Percentiles rank a stretch among this genome's conserved stretches.
phyloP scores from a whole-genome alignment of 2,113 vertebrate genomes.

The Sclerurus mexicanus region DNA sequence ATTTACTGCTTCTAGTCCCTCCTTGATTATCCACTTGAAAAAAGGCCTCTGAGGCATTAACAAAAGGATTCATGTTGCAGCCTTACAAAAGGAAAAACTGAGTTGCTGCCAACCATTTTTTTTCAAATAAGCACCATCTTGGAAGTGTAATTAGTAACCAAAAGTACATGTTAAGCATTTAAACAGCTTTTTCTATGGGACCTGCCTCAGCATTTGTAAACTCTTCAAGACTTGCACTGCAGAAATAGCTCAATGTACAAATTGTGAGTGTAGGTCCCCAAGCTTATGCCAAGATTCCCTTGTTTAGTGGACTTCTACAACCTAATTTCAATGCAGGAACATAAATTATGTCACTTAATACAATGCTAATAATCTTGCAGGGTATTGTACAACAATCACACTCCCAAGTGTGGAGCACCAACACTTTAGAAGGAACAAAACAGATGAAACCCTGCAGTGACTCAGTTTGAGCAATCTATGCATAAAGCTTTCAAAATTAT shows the following conservation, averaged over 20 bases:
- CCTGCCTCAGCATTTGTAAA: conserved; percentile 18
- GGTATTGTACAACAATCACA: not conserved
- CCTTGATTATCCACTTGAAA: not conserved
- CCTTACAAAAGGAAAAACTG: not conserved
- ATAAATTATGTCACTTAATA: not conserved
- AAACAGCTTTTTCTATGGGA: conserved; percentile 27
- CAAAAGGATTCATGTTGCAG: conserved; percentile 18
- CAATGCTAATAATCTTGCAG: conserved; percentile 13
- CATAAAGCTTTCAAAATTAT: not conserved
- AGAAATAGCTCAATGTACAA: not conserved
- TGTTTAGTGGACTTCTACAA: not conserved
- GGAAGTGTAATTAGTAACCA: conserved; percentile 37
- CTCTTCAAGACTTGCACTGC: not conserved
- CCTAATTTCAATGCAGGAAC: not conserved
- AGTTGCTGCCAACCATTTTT: not conserved
- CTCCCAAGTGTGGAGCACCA: conserved; percentile 22
- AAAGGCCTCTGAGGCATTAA: conserved; percentile 32
- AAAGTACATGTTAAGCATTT: conserved; percentile 20
- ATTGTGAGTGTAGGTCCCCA: not conserved
- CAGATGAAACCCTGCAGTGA: conserved; percentile 1
- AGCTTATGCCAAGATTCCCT: not conserved
- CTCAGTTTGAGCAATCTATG: not conserved
- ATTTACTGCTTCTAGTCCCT: not conserved
- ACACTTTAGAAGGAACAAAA: not conserved
- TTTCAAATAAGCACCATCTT: conserved; percentile 18